phyloP scores from a whole-genome alignment of 2,797 vertebrate species.

The Spondyliosoma cantharus region DNA sequence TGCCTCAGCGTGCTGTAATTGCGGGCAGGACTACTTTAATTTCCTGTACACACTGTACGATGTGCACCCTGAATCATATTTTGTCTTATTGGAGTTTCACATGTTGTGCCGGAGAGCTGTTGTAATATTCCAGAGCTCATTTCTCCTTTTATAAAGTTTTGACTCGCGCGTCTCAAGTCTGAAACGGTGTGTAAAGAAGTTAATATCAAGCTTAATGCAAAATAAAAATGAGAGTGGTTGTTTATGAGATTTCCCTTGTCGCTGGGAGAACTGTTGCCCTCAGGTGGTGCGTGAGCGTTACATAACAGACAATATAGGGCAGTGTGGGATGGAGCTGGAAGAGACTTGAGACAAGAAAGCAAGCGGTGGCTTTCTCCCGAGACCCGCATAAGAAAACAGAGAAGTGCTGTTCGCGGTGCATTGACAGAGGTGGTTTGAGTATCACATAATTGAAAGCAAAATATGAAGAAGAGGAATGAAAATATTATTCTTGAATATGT shows the following conservation, averaged over 20 bases:
- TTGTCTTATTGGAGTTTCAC: slow-evolving; percentile 50
- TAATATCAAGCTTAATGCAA: slow-evolving; percentile 58
- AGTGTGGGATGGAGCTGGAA: slow-evolving; percentile 70
- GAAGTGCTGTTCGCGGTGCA: slow-evolving; percentile 42
- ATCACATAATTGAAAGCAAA: slow-evolving; percentile 54
- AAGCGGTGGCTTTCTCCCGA: slow-evolving; percentile 60
- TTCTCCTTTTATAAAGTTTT: slow-evolving; percentile 61
- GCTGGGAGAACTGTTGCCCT: slow-evolving; percentile 63
- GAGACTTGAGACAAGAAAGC: slow-evolving; percentile 60
- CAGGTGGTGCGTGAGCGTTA: slow-evolving; percentile 67
- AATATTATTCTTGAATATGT: slow-evolving; percentile 26
- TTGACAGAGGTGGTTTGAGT: slow-evolving; percentile 37
- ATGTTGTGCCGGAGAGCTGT: slow-evolving; percentile 30
- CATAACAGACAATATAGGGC: slow-evolving; percentile 67
- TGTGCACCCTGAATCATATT: slow-evolving; percentile 35
- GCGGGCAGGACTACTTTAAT: slow-evolving; percentile 51
- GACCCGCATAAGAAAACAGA: slow-evolving; percentile 56
- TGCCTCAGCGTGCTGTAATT: slow-evolving; percentile 46
- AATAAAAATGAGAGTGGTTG: slow-evolving; percentile 63
- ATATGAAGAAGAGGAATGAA: slow-evolving; percentile 18
- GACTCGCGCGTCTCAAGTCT: slow-evolving; percentile 35
- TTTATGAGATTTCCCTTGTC: slow-evolving; percentile 68
- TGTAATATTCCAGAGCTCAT: slow-evolving; percentile 48
- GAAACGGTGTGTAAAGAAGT: slow-evolving; percentile 52
- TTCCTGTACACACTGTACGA: slow-evolving; percentile 52